Conservation (phyloP, 2,797 vertebrate genomes). For the Acrocephalus scirpaceus region DNA sequence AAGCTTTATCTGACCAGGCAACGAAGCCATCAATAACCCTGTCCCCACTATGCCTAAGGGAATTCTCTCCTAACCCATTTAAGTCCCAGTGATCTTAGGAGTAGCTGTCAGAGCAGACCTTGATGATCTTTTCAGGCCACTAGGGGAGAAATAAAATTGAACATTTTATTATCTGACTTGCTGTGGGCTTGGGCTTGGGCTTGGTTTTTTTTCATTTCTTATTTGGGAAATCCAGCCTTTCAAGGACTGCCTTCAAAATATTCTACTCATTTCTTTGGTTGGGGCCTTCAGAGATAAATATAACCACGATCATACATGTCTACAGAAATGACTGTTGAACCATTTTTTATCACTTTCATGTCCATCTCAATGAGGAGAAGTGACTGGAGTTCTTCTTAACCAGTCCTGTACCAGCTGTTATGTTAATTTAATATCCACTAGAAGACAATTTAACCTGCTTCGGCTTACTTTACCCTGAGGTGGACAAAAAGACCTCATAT, state of each 20-base stretch:
- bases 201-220: background rate
- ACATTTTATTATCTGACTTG: conserved; percentile 7
- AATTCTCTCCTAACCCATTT: conserved; percentile 28
- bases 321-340: background rate
- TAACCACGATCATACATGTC: background rate
- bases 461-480: background rate
- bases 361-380: background rate
- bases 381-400: background rate
- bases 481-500: background rate
- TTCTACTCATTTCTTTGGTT: background rate
- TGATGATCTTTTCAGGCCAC: background rate
- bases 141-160: background rate
- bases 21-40: background rate
- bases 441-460: background rate
- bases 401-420: background rate
- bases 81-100: background rate
- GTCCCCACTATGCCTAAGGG: background rate
- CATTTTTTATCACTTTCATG: background rate
- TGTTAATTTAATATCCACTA: background rate
- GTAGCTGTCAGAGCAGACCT: background rate
- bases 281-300: background rate
- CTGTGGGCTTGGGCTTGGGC: background rate
- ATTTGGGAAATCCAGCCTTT: background rate
- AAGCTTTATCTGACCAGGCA: background rate
- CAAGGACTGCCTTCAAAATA: background rate